Evolutionary conservation across 2,797 vertebrate genomes (phyloP).

Genomic region (Melanitta fusca): DNA sequence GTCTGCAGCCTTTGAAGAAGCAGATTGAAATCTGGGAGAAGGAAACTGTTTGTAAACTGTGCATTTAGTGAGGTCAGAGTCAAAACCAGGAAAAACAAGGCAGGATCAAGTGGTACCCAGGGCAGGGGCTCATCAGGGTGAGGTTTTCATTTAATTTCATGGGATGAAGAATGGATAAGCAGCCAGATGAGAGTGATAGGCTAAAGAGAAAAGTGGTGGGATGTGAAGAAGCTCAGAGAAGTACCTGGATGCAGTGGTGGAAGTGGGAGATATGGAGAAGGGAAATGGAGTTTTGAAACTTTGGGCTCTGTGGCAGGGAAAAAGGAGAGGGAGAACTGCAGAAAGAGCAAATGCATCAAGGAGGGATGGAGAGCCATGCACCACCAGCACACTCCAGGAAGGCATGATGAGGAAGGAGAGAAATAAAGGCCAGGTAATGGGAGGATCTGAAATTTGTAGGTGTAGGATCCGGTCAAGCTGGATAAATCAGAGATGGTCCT

Average conservation of each 20-base stretch:
- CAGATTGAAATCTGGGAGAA: background rate
- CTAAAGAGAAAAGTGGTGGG: background rate
- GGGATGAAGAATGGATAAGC: background rate
- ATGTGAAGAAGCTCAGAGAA: background rate
- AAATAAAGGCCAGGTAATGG: background rate
- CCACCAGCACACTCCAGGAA: background rate
- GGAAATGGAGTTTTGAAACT: background rate
- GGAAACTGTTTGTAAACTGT: background rate
- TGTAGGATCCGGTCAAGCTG: background rate
- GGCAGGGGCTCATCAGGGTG: background rate
- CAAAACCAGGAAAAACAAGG: background rate
- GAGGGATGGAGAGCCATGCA: background rate
- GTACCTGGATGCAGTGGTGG: background rate
- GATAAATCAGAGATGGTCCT: background rate
- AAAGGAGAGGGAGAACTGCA: background rate
- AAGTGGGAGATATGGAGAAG: background rate
- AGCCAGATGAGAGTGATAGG: background rate
- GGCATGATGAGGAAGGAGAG: background rate
- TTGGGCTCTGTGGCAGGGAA: background rate
- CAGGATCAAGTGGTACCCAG: background rate
- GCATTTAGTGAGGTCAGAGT: background rate
- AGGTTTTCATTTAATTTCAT: background rate
- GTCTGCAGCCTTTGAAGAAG: background rate
- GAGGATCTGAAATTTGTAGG: background rate
- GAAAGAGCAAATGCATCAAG: background rate